Evolutionary conservation across 2,113 vertebrate genomes (phyloP).

Genomic region (Sula dactylatra): DNA sequence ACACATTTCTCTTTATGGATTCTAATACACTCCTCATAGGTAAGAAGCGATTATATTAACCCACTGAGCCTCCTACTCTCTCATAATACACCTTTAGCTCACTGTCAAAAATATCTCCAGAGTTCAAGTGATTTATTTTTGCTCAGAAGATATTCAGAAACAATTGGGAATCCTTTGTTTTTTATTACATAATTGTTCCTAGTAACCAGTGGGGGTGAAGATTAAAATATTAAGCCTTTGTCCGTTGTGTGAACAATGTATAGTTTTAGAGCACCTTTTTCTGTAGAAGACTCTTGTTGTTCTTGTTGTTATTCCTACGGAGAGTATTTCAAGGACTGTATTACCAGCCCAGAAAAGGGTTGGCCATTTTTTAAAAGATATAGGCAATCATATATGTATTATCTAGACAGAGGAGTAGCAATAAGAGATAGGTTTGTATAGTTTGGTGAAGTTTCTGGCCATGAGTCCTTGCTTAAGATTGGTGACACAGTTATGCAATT

Average conservation of each 20-base stretch:
- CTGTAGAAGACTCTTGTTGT: not conserved
- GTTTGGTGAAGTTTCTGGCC: not conserved
- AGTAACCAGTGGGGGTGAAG: not conserved
- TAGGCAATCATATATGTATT: not conserved
- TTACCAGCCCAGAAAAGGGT: not conserved
- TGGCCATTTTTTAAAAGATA: not conserved
- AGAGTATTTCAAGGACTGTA: not conserved
- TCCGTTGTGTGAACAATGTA: not conserved
- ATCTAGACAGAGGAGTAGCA: not conserved
- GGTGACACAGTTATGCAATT: constrained; percentile 49
- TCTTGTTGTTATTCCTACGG: not conserved
- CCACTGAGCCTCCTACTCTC: not conserved
- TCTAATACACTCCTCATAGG: not conserved
- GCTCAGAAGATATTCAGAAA: not conserved
- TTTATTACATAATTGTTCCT: constrained; percentile 8
- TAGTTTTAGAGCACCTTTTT: not conserved
- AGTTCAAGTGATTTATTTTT: constrained; percentile 43
- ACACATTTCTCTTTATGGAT: not conserved
- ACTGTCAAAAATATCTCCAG: constrained; percentile 27
- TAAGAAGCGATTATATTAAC: constrained; percentile 19
- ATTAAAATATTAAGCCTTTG: constrained; percentile 10
- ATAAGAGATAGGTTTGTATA: not conserved
- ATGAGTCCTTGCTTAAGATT: constrained; percentile 40
- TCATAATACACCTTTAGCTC: constrained; percentile 7
- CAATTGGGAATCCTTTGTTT: constrained; percentile 2